These are phyloP conservation scores for Aepyceros melampus DNA, from an alignment of 2,113 vertebrate species.

Conservation along the genomic window DNA sequence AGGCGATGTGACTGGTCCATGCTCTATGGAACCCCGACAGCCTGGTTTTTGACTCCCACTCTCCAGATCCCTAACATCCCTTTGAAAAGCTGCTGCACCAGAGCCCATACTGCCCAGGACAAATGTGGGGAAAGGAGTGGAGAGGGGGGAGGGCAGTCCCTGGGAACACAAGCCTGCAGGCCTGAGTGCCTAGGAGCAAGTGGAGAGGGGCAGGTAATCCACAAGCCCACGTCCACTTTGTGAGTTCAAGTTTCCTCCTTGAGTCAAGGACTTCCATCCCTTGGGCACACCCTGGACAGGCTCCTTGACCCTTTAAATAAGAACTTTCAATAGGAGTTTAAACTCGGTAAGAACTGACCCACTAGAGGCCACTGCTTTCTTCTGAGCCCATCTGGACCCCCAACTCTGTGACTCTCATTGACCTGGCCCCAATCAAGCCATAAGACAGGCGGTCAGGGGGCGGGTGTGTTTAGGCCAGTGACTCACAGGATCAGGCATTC, in stretches of 20 bases:
- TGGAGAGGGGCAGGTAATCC: not conserved
- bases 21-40: not conserved
- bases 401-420: not conserved
- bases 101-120: not conserved
- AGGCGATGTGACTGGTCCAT: not conserved
- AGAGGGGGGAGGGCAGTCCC: not conserved
- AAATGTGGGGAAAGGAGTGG: not conserved
- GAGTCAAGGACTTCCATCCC: too few species aligned
- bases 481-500: not conserved
- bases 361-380: not conserved
- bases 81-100: not conserved
- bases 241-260: not conserved
- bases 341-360: not conserved
- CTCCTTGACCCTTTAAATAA: not conserved
- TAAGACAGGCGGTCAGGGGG: not conserved
- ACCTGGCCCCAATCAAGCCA: not conserved
- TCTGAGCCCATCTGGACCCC: not conserved
- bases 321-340: not conserved
- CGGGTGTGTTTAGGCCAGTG: not conserved
- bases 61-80: not conserved
- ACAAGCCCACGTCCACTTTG: accelerated
- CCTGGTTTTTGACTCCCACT: too few species aligned
- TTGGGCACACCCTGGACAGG: not conserved
- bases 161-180: not conserved
- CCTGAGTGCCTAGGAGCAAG: not conserved